These are phyloP conservation scores for Clarias pachynema DNA, from an alignment of 2,797 vertebrate genomes.

Conservation along the genomic window DNA sequence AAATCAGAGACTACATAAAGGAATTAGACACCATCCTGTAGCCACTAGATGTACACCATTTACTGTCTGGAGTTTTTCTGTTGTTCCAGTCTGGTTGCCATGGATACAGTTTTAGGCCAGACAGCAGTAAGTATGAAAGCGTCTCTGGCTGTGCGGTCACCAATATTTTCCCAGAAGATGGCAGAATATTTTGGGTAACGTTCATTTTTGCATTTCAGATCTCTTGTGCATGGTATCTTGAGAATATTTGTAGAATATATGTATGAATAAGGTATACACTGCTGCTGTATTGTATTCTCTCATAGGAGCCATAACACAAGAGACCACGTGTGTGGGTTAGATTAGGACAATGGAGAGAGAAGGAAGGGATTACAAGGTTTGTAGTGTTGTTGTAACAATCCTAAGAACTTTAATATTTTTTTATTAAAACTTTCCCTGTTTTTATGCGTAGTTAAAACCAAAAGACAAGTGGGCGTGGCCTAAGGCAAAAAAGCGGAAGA, in stretches of 20 bases:
- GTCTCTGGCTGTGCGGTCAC: background rate
- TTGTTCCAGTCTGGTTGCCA: conserved; percentile 18
- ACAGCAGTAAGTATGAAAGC: background rate
- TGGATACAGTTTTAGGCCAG: conserved; percentile 10
- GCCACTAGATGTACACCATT: background rate
- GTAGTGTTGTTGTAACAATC: background rate
- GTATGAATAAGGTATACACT: too few relatives aligned
- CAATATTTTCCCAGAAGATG: background rate
- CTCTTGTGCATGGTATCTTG: background rate
- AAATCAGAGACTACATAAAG: background rate
- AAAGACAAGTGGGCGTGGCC: background rate
- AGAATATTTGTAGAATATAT: conserved; percentile 9
- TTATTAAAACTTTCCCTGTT: background rate
- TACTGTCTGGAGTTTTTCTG: background rate
- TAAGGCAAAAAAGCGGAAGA: background rate
- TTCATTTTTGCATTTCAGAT: background rate
- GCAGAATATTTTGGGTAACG: background rate
- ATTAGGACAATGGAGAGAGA: background rate
- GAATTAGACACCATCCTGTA: background rate
- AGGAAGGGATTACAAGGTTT: conserved; percentile 19
- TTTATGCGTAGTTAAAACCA: background rate
- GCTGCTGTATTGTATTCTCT: background rate
- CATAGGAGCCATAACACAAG: background rate
- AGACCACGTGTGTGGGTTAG: conserved; percentile 17
- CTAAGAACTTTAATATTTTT: background rate